Percentiles rank a stretch among this genome's conserved stretches.
Conservation (phyloP, 2,113 vertebrate species). For the Platycercus adscitus region DNA sequence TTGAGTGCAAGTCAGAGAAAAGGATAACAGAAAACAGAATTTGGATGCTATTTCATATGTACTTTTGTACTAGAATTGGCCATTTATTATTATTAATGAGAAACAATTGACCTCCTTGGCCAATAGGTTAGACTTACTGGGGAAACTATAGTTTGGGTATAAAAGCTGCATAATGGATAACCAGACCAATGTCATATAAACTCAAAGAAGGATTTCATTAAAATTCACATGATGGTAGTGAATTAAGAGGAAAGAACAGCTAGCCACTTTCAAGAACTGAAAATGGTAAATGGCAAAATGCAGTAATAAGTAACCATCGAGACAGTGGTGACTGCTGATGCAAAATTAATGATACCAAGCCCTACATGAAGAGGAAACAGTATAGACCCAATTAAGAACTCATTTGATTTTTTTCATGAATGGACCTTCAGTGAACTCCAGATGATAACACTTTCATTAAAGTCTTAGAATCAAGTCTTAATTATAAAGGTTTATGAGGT, state of each 20-base stretch:
- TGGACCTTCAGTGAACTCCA: neutral
- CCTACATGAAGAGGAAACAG: neutral
- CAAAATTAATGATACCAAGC: neutral
- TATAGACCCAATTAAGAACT: neutral
- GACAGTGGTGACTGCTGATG: neutral
- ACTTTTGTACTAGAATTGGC: neutral
- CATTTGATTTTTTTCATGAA: neutral
- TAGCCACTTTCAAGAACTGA: neutral
- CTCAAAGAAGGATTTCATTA: constrained; percentile 18
- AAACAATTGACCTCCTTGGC: neutral
- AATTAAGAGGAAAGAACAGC: constrained; percentile 13
- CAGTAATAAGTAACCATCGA: neutral
- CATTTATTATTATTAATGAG: neutral
- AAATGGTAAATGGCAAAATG: neutral
- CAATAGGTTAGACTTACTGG: neutral
- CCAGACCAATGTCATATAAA: neutral
- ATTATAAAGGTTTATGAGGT: neutral
- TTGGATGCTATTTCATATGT: neutral
- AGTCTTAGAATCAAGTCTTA: neutral
- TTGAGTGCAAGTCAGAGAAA: neutral
- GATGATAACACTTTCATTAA: neutral
- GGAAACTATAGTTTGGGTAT: neutral
- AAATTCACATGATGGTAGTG: neutral
- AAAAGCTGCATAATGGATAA: neutral
- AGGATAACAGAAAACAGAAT: neutral